Evolutionary conservation across 2,113 vertebrate genomes (phyloP).

Genomic region (Phalacrocorax brasilianus): DNA sequence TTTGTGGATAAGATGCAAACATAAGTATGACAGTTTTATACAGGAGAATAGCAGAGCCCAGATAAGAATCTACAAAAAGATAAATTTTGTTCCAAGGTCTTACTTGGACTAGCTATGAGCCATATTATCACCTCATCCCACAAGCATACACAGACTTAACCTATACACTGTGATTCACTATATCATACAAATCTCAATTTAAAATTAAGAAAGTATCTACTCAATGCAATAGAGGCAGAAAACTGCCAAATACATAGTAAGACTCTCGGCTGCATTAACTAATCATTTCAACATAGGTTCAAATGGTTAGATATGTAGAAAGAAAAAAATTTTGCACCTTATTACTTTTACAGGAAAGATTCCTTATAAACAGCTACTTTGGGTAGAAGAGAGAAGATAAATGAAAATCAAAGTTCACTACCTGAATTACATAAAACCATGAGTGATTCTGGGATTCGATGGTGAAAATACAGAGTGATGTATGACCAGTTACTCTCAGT

Average conservation of each 20-base stretch:
- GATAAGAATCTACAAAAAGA: background rate
- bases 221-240: background rate
- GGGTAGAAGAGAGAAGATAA: background rate
- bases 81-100: background rate
- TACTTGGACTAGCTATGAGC: background rate
- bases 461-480: background rate
- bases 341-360: background rate
- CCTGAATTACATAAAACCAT: background rate
- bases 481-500: background rate
- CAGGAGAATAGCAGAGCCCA: background rate
- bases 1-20: background rate
- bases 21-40: background rate
- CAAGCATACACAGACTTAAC: background rate
- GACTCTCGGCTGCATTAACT: background rate
- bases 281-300: background rate
- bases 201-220: background rate
- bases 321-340: background rate
- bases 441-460: too few relatives aligned
- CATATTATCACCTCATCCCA: background rate
- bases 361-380: background rate
- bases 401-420: background rate
- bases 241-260: background rate
- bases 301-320: background rate
- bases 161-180: background rate
- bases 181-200: background rate